Evolutionary conservation across 2,797 vertebrate species (phyloP).

Genomic region (Eurystomus glaucurus): DNA sequence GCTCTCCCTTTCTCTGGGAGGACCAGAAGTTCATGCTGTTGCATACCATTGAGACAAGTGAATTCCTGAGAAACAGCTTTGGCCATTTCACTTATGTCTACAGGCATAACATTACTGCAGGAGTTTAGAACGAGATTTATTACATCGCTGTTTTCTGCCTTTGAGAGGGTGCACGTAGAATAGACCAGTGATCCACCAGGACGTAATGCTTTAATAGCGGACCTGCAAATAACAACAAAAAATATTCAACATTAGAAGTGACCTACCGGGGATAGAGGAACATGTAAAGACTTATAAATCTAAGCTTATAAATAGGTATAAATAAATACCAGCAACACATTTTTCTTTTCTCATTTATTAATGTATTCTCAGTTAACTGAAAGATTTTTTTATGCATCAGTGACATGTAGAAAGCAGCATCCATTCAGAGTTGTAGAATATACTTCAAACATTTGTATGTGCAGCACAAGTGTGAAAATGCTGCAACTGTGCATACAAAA

Average conservation of each 20-base stretch:
- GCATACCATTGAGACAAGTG: constrained; percentile 78
- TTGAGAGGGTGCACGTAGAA: constrained; percentile 95
- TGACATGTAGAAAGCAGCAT: background rate
- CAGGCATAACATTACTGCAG: constrained; percentile 82
- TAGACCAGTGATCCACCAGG: constrained; percentile 94
- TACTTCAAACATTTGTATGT: background rate
- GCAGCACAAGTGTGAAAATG: background rate
- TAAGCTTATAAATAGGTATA: background rate
- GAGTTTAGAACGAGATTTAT: constrained; percentile 85
- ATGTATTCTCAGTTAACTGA: background rate
- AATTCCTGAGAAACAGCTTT: constrained; percentile 86
- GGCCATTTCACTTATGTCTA: constrained; percentile 86
- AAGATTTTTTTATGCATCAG: background rate
- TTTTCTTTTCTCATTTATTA: background rate
- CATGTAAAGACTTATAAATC: background rate
- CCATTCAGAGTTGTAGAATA: background rate
- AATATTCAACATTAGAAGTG: background rate
- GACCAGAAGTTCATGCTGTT: constrained; percentile 88
- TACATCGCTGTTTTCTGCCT: constrained; percentile 91
- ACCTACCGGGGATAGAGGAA: background rate
- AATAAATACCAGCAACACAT: background rate
- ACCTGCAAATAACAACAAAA: constrained; percentile 82
- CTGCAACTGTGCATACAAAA: background rate
- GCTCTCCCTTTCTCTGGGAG: constrained; percentile 89
- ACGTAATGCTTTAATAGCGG: constrained; percentile 89